phyloP scores from a whole-genome alignment of 2,113 vertebrate genomes.

The Lasiurus cinereus region DNA sequence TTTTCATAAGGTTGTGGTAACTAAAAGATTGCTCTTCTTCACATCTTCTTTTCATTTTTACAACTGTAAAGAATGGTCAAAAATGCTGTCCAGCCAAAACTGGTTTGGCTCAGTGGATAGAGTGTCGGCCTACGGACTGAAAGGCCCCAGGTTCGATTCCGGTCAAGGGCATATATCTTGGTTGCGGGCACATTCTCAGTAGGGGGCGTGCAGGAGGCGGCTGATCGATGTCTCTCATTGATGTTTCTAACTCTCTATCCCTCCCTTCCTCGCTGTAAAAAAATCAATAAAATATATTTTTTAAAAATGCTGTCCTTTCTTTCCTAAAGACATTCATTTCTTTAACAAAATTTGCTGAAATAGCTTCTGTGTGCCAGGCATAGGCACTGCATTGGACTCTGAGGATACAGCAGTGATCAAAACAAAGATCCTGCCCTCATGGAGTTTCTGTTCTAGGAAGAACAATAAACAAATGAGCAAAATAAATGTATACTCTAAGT shows the following conservation, averaged over 20 bases:
- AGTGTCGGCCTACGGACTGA: no score
- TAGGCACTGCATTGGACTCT: background rate
- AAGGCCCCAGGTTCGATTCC: no score
- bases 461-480: background rate
- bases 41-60: background rate
- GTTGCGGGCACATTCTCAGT: no score
- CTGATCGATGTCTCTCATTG: no score
- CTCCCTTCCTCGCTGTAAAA: no score
- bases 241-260: no score
- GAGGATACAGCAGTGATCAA: background rate
- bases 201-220: no score
- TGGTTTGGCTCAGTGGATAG: no score
- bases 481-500: background rate
- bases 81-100: background rate
- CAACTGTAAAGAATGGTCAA: background rate
- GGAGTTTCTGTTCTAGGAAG: background rate
- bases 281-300: no score
- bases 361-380: background rate
- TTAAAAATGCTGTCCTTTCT: background rate
- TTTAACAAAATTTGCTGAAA: background rate
- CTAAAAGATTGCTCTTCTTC: background rate
- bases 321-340: background rate
- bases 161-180: no score
- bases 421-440: background rate
- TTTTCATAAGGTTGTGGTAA: background rate